Conservation (phyloP, 2,113 vertebrate species). For the Gasterosteus nipponicus region DNA sequence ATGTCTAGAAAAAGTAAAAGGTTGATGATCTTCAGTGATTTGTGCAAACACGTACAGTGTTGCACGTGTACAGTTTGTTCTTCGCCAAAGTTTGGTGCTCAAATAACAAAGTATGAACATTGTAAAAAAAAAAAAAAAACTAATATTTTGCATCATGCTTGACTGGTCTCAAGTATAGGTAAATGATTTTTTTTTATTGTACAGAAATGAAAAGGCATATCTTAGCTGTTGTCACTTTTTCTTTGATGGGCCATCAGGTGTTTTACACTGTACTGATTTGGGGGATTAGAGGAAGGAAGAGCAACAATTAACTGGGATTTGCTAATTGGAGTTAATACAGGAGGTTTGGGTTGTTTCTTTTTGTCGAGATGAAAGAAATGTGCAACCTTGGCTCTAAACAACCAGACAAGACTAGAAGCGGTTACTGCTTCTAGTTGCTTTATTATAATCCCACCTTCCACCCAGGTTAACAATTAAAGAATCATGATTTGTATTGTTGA, state of each 20-base stretch:
- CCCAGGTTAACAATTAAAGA: background rate
- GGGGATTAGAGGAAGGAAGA: slow-evolving; percentile 11
- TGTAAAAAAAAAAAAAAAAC: slow-evolving; percentile 66
- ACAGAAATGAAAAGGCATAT: slow-evolving; percentile 61
- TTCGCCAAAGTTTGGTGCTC: slow-evolving; percentile 58
- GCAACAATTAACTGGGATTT: slow-evolving; percentile 5
- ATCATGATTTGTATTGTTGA: background rate
- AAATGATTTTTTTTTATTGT: slow-evolving; percentile 72
- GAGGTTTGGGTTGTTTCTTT: background rate
- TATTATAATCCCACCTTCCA: slow-evolving; percentile 31
- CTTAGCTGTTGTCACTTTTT: slow-evolving; percentile 55
- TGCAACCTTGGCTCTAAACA: slow-evolving; percentile 19
- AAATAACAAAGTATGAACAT: slow-evolving; percentile 58
- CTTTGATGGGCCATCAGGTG: slow-evolving; percentile 33
- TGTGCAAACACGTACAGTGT: slow-evolving; percentile 73
- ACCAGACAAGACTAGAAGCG: slow-evolving; percentile 68
- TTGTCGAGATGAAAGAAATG: slow-evolving; percentile 8
- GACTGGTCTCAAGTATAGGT: slow-evolving; percentile 84
- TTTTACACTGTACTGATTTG: slow-evolving; percentile 29
- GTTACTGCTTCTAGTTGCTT: slow-evolving; percentile 61
- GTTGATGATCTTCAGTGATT: slow-evolving; percentile 37
- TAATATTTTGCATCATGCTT: slow-evolving; percentile 78
- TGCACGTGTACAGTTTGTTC: slow-evolving; percentile 60
- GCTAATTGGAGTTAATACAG: background rate
- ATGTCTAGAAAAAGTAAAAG: slow-evolving; percentile 19